These are phyloP conservation scores for Rhinopomastus cyanomelas DNA, from an alignment of 2,113 vertebrate species.

Conservation along the genomic window DNA sequence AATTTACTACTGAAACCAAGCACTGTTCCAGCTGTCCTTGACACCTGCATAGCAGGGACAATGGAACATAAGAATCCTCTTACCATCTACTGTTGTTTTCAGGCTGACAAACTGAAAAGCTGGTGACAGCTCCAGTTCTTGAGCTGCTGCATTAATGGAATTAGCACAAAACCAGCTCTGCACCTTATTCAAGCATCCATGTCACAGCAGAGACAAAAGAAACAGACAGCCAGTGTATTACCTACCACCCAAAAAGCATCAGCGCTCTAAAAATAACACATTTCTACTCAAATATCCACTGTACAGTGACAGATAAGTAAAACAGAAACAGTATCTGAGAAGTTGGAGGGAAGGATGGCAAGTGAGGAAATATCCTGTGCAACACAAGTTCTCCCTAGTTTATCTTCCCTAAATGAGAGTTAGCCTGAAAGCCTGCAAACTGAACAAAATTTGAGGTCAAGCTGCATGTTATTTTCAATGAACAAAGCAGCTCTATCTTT, in stretches of 20 bases:
- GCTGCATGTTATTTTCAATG: not conserved
- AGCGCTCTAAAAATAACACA: not conserved
- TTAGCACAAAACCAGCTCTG: not conserved
- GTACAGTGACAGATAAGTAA: not conserved
- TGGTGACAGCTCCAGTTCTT: not conserved
- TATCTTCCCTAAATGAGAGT: not conserved
- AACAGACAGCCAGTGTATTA: not conserved
- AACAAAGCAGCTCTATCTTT: not conserved
- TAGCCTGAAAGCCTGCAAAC: not conserved
- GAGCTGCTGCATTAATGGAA: slow-evolving; percentile 9
- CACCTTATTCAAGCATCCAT: not conserved
- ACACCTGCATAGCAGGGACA: slow-evolving; percentile 55
- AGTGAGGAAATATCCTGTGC: not conserved
- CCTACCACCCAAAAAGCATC: not conserved
- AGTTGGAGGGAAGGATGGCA: not conserved
- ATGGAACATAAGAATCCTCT: slow-evolving; percentile 46
- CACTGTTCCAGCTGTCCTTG: slow-evolving; percentile 54
- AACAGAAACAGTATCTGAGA: not conserved
- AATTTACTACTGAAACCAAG: slow-evolving; percentile 30
- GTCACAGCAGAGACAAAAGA: not conserved
- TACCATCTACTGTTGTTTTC: not conserved
- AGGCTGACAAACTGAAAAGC: not conserved
- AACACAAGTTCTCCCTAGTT: not conserved
- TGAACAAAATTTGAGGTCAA: not conserved
- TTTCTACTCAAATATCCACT: not conserved